These are phyloP conservation scores for Nineta flava DNA, from an alignment of 2,888 invertebrate species.

Conservation along the genomic window DNA sequence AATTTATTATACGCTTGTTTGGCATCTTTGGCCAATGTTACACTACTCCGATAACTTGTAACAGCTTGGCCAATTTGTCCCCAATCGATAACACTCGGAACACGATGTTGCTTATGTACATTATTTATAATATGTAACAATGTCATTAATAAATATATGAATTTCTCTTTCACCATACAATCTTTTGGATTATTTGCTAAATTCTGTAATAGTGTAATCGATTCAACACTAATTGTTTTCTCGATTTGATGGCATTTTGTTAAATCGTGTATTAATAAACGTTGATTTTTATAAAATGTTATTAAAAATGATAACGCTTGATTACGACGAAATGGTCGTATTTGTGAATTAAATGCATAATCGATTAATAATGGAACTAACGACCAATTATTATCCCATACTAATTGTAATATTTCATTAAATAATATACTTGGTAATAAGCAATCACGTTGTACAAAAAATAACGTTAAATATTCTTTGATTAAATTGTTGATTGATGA, in stretches of 20 bases:
- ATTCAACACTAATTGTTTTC: constrained; percentile 28
- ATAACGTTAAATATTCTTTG: constrained; percentile 35
- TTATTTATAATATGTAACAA: constrained; percentile 34
- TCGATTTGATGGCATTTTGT: constrained; percentile 29
- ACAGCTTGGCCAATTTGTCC: constrained; percentile 23
- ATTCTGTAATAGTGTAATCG: constrained; percentile 26
- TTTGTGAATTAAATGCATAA: constrained; percentile 39
- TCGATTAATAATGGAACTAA: constrained; percentile 40
- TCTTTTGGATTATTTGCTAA: constrained; percentile 22
- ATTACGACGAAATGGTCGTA: constrained; percentile 46
- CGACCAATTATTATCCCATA: constrained; percentile 47
- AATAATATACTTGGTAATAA: constrained; percentile 48
- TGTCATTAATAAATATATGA: constrained; percentile 34
- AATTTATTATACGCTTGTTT: constrained; percentile 31
- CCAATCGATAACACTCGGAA: constrained; percentile 27
- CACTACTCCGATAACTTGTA: constrained; percentile 22
- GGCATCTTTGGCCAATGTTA: constrained; percentile 27
- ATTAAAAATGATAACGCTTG: constrained; percentile 50
- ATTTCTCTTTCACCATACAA: constrained; percentile 38
- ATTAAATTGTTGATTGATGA: constrained; percentile 32
- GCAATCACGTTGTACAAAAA: constrained; percentile 46
- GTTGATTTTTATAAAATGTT: constrained; percentile 45
- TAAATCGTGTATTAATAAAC: constrained; percentile 26
- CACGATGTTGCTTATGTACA: constrained; percentile 26
- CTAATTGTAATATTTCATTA: constrained; percentile 42